phyloP scores from a whole-genome alignment of 2,888 invertebrate species.

The Drosophila neonasuta region DNA sequence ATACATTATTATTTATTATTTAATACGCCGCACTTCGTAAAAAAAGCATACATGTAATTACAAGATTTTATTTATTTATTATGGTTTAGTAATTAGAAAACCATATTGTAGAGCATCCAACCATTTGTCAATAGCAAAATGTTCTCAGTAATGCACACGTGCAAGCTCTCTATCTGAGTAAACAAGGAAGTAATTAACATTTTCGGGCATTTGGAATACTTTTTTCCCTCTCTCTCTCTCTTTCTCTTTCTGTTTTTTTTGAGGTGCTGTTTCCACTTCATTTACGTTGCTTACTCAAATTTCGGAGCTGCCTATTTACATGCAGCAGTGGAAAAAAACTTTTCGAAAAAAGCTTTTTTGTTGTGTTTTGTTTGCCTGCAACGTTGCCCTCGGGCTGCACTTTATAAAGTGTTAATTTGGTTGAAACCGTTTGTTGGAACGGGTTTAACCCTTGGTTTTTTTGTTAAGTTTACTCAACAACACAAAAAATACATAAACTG shows the following conservation, averaged over 20 bases:
- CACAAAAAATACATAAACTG: conserved; percentile 30
- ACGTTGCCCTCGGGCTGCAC: conserved; percentile 65
- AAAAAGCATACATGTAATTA: no score
- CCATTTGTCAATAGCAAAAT: conserved; percentile 28
- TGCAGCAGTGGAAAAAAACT: conserved; percentile 43
- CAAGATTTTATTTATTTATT: no score
- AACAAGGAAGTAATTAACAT: conserved; percentile 79
- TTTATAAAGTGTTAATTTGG: conserved; percentile 80
- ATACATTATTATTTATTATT: no score
- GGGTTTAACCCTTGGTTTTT: conserved; percentile 61
- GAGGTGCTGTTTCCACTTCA: conserved; percentile 65
- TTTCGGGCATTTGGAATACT: conserved; percentile 58
- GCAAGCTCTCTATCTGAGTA: conserved; percentile 45
- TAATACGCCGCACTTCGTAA: no score
- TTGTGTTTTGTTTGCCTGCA: conserved; percentile 27
- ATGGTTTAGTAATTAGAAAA: no score
- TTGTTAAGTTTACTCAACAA: background rate
- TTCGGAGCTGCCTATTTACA: conserved; percentile 70
- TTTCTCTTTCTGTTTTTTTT: conserved; percentile 25
- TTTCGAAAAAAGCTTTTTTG: conserved; percentile 36
- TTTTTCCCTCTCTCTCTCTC: conserved; percentile 14
- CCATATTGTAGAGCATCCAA: conserved; percentile 21
- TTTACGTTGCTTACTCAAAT: conserved; percentile 78
- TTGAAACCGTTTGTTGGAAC: conserved; percentile 50
- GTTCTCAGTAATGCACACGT: conserved; percentile 51